Evolutionary conservation across 2,888 invertebrate species (phyloP), one percentile per base, ranked within the genome.

Genomic region (Orchesella flavescens): DNA sequence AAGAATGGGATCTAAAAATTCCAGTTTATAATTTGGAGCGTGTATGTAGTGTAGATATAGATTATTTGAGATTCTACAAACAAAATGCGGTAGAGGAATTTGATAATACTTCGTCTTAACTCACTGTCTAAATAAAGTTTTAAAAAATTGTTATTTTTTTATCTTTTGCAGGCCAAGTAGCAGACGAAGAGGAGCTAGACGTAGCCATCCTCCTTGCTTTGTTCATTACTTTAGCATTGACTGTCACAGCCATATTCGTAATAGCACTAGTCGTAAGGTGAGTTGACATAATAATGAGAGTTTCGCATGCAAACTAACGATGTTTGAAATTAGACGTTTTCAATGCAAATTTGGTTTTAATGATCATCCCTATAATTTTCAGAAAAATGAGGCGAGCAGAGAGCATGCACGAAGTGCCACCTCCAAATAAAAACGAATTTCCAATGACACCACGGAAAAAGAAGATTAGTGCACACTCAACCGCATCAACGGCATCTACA

Each of bases 191-290:
- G 44, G 86, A 85, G 57, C 77, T 84, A 46, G 74, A 84, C 57
- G 75, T 86, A 63, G 82, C 85, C 19, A 81, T 87, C 2, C 79
- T 86, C 10, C 80, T 82, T 53, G 84, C 87, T 13, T 73, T 87
- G 7, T 82, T 87, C 68, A 53, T 87, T 23, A 85, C 87, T 21
- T 61, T 87, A 7, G 69, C 86, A 61, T 65, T 82, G 21, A 84
- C 86, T 15, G 66, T 86, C 21, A 81, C 84, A 44, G 79, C 84
- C 68, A 87, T 87, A 68, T 85, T 87, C 57, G 72, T 87, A 63
- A 85, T 87, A 19, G 87, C 87, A 21, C 66, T 87, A 15, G 75
- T 86, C 59, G 83, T 87, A 57, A 85, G 87, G 87, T 87, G 49
- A 49, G 49, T 15, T 49, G 12, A 15, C 49, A 49, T 5, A 1